Conservation (phyloP, 1,140 invertebrate species). For the Drosophila erecta region DNA sequence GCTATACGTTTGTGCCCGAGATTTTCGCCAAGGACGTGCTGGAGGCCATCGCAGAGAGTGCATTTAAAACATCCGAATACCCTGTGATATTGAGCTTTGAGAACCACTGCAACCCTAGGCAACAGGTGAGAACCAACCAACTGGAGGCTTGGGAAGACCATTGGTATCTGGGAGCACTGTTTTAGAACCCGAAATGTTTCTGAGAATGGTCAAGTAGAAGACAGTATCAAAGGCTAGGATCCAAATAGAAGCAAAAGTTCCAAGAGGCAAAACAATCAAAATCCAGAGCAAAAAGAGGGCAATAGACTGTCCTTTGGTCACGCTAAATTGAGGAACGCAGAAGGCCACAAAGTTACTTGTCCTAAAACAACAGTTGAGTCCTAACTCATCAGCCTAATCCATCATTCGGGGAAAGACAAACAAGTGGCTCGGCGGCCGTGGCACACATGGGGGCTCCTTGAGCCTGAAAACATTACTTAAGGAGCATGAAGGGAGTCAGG, state of each 20-base stretch:
- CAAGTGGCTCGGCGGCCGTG: slow-evolving; percentile 14
- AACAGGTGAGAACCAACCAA: slow-evolving; percentile 87
- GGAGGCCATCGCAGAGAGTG: slow-evolving; percentile 98
- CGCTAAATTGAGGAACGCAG: slow-evolving; percentile 4
- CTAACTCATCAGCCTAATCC: slow-evolving; percentile 44
- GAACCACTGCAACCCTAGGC: slow-evolving; percentile 98
- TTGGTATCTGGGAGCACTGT: not conserved
- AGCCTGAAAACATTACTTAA: slow-evolving; percentile 49
- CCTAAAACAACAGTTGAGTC: slow-evolving; percentile 62
- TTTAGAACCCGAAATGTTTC: no score
- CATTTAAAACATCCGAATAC: slow-evolving; percentile 98
- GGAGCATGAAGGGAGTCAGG: slow-evolving; percentile 32
- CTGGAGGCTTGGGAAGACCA: no score
- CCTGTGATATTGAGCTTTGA: slow-evolving; percentile 99
- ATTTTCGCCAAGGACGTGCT: slow-evolving; percentile 97
- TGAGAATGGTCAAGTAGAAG: no score
- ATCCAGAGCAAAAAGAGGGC: not conserved
- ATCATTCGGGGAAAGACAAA: slow-evolving; percentile 46
- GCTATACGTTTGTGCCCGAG: slow-evolving; percentile 98
- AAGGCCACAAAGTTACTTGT: slow-evolving; percentile 51
- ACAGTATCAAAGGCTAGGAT: no score
- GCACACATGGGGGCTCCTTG: slow-evolving; percentile 29
- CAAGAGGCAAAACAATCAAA: not conserved
- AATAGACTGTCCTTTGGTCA: slow-evolving; percentile 21
- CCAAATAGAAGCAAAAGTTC: no score